Evolutionary conservation across 2,797 vertebrate species (phyloP), one percentile per base, ranked within the genome.

Genomic region (Bryconaethiops microstoma): DNA sequence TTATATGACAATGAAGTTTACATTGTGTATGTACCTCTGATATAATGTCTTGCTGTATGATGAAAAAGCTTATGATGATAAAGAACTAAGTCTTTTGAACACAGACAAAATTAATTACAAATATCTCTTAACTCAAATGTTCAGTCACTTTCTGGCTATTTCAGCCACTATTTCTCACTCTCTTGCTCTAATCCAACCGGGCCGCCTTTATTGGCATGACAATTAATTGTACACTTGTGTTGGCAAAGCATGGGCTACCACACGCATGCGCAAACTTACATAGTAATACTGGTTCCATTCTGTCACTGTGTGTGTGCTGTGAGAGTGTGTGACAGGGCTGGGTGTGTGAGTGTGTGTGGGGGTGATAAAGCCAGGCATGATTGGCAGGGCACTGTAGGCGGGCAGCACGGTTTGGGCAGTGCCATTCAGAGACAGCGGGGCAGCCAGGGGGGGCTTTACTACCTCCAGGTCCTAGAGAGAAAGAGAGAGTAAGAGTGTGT

Each of bases 351-450:
- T 9, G 76, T 93, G 93, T 17, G 92, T 90, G 0, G 92, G 88
- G 62, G 91, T 89, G 0, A 95, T 88, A 89, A 94, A 95, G 74
- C 93, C 87, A 1, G 94, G 94, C 92, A 95, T 91, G 73, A 95
- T 86, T 76, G 94, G 93, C 80, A 95, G 88, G 62, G 93, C 81
- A 88, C 93, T 90, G 91, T 95, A 95, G 85, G 92, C 85, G 0
- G 94, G 93, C 67, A 94, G 91, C 0, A 93, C 89, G 8, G 92
- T 91, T 7, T 92, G 92, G 62, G 92, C 86, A 1, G 84, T 81
- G 2, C 93, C 91, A 16, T 92, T 94, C 80, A 91, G 89, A 85
- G 93, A 92, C 82, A 94, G 89, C 54, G 93, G 89, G 7, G 92
- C 89, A 19, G 92, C 92, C 0, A 94, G 77, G 75, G 86, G 62